Conservation (phyloP, 2,888 invertebrate species). For the Aplocera efformata region DNA sequence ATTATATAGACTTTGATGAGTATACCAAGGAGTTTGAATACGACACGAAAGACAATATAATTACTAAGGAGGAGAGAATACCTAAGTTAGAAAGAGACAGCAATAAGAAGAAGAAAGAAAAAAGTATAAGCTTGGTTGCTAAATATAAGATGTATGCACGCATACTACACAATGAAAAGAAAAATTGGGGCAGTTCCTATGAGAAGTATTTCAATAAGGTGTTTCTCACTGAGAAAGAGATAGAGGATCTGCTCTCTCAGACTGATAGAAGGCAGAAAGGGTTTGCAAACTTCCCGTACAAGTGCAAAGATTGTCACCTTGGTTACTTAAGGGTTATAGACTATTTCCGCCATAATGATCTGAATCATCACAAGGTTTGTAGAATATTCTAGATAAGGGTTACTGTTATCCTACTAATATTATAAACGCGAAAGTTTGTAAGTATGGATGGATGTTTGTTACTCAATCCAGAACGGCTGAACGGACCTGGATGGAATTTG, state of each 20-base stretch:
- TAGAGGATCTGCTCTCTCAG: constrained; percentile 10
- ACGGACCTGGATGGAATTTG: no score
- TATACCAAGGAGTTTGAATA: not conserved
- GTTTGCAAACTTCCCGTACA: constrained; percentile 8
- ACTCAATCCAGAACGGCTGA: no score
- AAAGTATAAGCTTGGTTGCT: constrained; percentile 17
- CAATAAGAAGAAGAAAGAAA: constrained; percentile 8
- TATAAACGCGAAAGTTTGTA: no score
- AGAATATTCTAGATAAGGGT: not conserved
- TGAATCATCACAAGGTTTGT: constrained; percentile 37
- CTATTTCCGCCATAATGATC: constrained; percentile 35
- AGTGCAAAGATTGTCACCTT: constrained; percentile 12
- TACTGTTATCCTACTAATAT: no score
- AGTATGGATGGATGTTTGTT: no score
- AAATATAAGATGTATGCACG: constrained; percentile 19
- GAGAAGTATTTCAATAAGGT: constrained; percentile 12
- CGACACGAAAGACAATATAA: constrained; percentile 8
- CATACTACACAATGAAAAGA: constrained; percentile 15
- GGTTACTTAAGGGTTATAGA: constrained; percentile 34
- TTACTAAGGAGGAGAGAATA: constrained; percentile 2
- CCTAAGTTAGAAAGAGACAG: constrained; percentile 3
- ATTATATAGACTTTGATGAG: constrained; percentile 4
- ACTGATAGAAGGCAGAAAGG: constrained; percentile 9
- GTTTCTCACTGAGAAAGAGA: constrained; percentile 5
- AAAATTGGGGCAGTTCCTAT: constrained; percentile 20